Base-by-base conservation (phyloP, 2,113 vertebrate species). In the Pelobates fuscus region DNA sequence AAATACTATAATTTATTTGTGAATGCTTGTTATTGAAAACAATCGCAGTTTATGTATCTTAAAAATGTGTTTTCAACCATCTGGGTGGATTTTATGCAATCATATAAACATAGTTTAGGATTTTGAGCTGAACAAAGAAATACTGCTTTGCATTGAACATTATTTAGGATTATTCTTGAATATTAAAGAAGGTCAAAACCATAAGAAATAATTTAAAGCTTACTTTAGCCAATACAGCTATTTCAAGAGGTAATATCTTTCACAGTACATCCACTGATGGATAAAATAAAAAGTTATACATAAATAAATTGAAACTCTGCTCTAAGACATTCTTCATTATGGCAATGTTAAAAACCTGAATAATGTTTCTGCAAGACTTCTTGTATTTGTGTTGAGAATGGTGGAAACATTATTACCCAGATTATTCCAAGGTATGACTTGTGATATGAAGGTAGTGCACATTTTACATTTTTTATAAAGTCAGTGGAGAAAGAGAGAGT, bases 131-230 rank as follows among this genome's bases (percentile, higher is more conserved):
- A 21, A 1, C 52, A 55, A 21, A 8, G 52, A 41, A 64, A 37
- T 64, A 18, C n/a, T n/a, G n/a, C 61, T 37, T 41, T n/a, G 21
- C 5, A 41, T 37, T n/a, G 10, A 37, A 29, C 6, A 41, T n/a
- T n/a, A 21, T n/a, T 41, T 23, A 41, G 12, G 29, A 64, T 62
- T 11, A 30, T 32, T 62, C 59, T 21, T 41, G 30, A 64, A 64
- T 64, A 30, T 41, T 64, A 64, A 41, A 64, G 30, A 30, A 64
- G 61, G 59, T 62, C 26, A 62, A 32, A 62, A 17, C 30, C 61
- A n/a, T 37, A 41, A 64, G n/a, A 62, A 29, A 23, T 41, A 7
- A 64, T 64, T 64, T 37, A 8, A 41, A 64, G 20, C 61, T 21
- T 64, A 15, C 61, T 21, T 37, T 14, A 21, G 29, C 8, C 41